Base-by-base conservation (phyloP, 2,113 vertebrate genomes). In the Chauna torquata region DNA sequence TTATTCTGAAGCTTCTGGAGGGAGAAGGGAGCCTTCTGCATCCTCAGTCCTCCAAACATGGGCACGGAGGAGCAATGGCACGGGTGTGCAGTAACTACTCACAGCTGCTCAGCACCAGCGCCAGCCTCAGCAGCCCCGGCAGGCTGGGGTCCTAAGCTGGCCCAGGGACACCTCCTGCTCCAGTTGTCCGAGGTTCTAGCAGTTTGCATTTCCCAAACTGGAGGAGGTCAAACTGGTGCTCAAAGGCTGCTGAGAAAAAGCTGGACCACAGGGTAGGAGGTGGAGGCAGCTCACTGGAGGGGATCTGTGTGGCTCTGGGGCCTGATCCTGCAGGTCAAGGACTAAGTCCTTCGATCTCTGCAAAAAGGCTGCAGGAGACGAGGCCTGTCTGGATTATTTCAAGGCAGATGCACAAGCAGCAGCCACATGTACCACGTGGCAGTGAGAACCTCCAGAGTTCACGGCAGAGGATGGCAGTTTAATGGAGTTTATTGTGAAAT, bases 401-500 rank as follows among this genome's bases (percentile, higher is more conserved):
- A 68, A 72, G 94, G 85, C 94, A 96, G 82, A 96, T 59, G 52
- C 92, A 65, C 80, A 82, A 80, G 82, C 74, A 92, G 74, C 72
- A 86, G 74, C 90, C 91, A 78, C 88, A 52, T 38, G 72, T 45
- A 36, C 47, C 82, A 86, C 55, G 82, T 94, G 95, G 97, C 96
- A 96, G 94, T 62, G 91, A 77, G 91, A 97, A 86, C 79, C 94
- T 88, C 88, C 59, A 64, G 86, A 91, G 95, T 80, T 98, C 95
- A 80, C 25, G 65, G 96, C 89, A 85, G 92, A 96, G 95, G 94
- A 96, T 94, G 93, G 95, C 19, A 88, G 96, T 97, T 97, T 88
- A 84, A 96, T 58, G 66, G 68, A 96, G 86, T 97, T 97, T 94
- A 96, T 94, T 96, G 75, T 94, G 92, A 92, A 97, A 97, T 97